Percentiles rank a stretch among this genome's conserved stretches.
Evolutionary conservation across 2,797 vertebrate species (phyloP).

Genomic region (Acanthornis magna): DNA sequence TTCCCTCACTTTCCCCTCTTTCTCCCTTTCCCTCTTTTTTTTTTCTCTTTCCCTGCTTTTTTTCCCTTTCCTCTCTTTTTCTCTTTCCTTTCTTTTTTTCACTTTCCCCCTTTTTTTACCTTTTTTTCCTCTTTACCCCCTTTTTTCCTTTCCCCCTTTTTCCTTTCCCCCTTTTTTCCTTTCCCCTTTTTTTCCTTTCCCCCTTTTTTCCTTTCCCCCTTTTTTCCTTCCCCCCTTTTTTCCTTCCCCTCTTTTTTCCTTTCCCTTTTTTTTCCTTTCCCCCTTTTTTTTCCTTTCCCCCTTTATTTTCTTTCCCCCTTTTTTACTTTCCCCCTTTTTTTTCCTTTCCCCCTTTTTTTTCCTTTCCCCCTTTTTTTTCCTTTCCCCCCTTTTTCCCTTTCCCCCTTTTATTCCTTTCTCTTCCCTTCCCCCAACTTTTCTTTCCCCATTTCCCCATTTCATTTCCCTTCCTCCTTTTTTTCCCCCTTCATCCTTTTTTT

Average conservation of each 20-base stretch:
- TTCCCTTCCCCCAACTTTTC: no score
- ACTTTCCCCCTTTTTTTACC: no score
- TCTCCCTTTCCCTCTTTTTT: not conserved
- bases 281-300: no score
- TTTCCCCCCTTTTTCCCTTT: no score
- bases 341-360: accelerated
- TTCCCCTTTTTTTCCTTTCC: not conserved
- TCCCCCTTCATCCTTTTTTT: not conserved
- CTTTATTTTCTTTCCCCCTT: no score
- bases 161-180: accelerated
- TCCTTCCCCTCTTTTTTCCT: no score
- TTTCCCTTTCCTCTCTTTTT: not conserved
- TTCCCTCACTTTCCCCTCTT: not conserved
- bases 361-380: not conserved
- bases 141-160: not conserved
- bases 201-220: no score
- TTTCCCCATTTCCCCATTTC: not conserved
- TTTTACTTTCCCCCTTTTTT: not conserved
- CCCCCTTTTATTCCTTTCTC: no score
- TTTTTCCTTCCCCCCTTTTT: not conserved
- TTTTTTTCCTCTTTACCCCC: accelerated
- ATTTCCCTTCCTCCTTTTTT: not conserved
- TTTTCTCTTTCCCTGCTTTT: not conserved
- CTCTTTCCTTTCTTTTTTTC: no score
- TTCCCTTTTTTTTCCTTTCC: accelerated